These are phyloP conservation scores for Watsonalla binaria DNA, from an alignment of 2,888 invertebrate genomes.

Conservation along the genomic window DNA sequence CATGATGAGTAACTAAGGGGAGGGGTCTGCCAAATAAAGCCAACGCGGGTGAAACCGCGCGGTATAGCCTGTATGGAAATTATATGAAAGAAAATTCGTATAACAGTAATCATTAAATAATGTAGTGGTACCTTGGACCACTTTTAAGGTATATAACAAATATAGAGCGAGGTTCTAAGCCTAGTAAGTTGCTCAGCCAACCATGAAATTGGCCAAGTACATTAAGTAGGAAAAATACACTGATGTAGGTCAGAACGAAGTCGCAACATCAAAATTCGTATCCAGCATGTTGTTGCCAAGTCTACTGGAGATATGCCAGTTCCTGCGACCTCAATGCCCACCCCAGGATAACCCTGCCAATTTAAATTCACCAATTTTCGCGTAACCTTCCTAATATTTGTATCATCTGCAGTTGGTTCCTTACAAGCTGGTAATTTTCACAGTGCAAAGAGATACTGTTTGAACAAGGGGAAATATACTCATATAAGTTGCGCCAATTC, in stretches of 20 bases:
- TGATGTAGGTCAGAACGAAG: constrained; percentile 35
- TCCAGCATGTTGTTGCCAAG: constrained; percentile 55
- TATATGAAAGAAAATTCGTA: too few relatives aligned
- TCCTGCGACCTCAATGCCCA: constrained; percentile 27
- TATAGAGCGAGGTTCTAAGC: neutral
- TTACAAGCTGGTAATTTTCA: neutral
- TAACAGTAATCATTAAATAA: too few relatives aligned
- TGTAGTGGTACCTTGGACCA: neutral
- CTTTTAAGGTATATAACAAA: neutral
- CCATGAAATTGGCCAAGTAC: constrained; percentile 15
- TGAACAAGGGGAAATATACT: too few relatives aligned
- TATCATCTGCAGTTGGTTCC: neutral
- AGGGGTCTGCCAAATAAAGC: too few relatives aligned
- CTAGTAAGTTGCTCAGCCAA: constrained; percentile 6
- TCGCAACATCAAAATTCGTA: constrained; percentile 45
- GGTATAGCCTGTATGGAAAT: too few relatives aligned
- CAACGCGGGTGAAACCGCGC: too few relatives aligned
- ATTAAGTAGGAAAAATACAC: constrained; percentile 25
- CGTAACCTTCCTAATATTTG: neutral
- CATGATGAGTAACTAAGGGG: too few relatives aligned
- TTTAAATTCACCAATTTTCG: constrained; percentile 27
- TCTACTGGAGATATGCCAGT: constrained; percentile 58
- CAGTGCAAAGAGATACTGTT: too few relatives aligned
- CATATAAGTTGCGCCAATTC: too few relatives aligned
- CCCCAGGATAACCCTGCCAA: constrained; percentile 39